Percentiles rank a stretch among this genome's conserved stretches.
These are phyloP conservation scores for Thalassarche chlororhynchos DNA, from an alignment of 2,113 vertebrate species.

Conservation along the genomic window DNA sequence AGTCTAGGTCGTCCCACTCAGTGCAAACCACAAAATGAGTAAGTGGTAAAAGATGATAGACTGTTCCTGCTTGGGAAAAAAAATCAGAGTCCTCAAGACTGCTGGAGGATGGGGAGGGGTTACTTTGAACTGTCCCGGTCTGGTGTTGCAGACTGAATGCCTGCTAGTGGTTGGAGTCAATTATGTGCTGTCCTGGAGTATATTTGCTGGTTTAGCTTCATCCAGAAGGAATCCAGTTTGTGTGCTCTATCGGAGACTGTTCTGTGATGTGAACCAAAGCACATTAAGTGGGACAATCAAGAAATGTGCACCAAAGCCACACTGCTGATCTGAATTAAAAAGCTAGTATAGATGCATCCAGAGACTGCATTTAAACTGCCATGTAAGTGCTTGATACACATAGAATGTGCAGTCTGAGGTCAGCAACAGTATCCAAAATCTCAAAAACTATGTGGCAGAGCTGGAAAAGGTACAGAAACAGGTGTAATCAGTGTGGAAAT, in stretches of 20 bases:
- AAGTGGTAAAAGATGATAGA: not conserved
- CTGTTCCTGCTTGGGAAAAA: not conserved
- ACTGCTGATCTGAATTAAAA: not conserved
- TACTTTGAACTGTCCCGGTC: not conserved
- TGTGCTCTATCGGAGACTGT: not conserved
- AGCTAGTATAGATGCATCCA: not conserved
- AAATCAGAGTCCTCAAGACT: not conserved
- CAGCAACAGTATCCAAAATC: not conserved
- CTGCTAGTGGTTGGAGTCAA: not conserved
- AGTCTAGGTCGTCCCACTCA: not conserved
- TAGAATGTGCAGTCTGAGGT: not conserved
- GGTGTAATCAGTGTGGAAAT: not conserved
- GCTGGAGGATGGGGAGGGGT: not conserved
- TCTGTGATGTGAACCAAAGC: not conserved
- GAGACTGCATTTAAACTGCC: not conserved
- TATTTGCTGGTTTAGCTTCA: not conserved
- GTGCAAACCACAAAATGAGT: not conserved
- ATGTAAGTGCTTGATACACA: not conserved
- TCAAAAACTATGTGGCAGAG: not conserved
- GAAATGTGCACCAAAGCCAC: not conserved
- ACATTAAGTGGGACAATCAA: not conserved
- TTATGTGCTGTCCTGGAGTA: not conserved
- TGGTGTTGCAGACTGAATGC: not conserved
- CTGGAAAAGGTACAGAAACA: not conserved
- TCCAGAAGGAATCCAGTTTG: not conserved